Conservation (phyloP, 2,113 vertebrate species). For the Otus sunia region DNA sequence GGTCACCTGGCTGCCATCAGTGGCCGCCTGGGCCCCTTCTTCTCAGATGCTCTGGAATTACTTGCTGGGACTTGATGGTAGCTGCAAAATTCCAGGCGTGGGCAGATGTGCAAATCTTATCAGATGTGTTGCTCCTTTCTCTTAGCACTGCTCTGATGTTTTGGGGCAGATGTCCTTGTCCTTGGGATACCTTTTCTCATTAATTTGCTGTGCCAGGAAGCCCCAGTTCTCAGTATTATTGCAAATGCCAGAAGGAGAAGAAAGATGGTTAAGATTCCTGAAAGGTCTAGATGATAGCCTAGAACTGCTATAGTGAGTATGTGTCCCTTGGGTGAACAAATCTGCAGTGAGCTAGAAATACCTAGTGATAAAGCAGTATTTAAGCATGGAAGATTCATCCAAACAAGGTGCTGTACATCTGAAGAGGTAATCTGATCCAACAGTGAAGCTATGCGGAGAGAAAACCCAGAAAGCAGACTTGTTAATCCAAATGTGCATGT, state of each 20-base stretch:
- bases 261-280: not conserved
- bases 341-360: not conserved
- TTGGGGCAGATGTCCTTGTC: not conserved
- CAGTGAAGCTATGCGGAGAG: not conserved
- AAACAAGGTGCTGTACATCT: rapidly evolving
- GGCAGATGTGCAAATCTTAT: not conserved
- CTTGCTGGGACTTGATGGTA: not conserved
- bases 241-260: not conserved
- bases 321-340: not conserved
- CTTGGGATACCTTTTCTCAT: not conserved
- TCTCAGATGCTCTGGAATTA: not conserved
- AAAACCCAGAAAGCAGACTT: not conserved
- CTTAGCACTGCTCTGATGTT: not conserved
- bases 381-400: not conserved
- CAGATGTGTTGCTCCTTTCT: not conserved
- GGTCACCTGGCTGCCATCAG: not conserved
- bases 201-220: not conserved
- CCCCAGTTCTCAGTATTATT: not conserved
- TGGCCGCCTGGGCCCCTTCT: not conserved
- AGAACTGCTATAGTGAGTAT: not conserved
- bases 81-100: not conserved
- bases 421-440: not conserved
- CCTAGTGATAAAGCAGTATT: not conserved
- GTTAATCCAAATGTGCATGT: not conserved
- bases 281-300: not conserved